phyloP scores from a whole-genome alignment of 2,888 invertebrate genomes.

The Melanostoma mellinum region DNA sequence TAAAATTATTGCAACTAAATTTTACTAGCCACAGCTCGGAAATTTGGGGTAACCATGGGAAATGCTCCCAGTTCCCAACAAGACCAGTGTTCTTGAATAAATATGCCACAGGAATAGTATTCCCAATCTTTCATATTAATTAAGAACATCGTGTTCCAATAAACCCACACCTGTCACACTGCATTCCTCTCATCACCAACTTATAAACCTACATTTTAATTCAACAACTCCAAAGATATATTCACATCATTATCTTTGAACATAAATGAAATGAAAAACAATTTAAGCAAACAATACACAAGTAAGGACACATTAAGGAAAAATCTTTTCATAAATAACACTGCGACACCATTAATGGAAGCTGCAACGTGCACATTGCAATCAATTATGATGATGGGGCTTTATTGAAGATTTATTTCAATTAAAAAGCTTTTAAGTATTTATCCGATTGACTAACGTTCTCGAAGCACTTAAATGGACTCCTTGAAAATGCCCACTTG shows the following conservation, averaged over 20 bases:
- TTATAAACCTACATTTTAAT: neutral
- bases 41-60: too few species aligned
- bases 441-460: constrained; percentile 73
- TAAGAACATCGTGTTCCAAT: too few species aligned
- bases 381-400: constrained; percentile 73
- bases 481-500: constrained; percentile 59
- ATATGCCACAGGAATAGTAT: too few species aligned
- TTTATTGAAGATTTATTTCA: constrained; percentile 73
- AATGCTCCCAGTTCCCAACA: too few species aligned
- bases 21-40: too few species aligned
- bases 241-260: constrained; percentile 23
- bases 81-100: too few species aligned
- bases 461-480: constrained; percentile 73
- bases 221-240: too few species aligned
- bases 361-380: constrained; percentile 72
- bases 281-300: constrained; percentile 46
- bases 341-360: constrained; percentile 72
- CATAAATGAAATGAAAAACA: constrained; percentile 25
- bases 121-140: too few species aligned
- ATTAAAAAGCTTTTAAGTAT: constrained; percentile 74
- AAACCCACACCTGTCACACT: too few species aligned
- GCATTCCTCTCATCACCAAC: constrained; percentile 1
- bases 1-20: too few species aligned
- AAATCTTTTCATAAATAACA: constrained; percentile 72
- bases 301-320: constrained; percentile 69